Base-by-base conservation (phyloP, 2,888 invertebrate genomes). In the Apodemia zela region DNA sequence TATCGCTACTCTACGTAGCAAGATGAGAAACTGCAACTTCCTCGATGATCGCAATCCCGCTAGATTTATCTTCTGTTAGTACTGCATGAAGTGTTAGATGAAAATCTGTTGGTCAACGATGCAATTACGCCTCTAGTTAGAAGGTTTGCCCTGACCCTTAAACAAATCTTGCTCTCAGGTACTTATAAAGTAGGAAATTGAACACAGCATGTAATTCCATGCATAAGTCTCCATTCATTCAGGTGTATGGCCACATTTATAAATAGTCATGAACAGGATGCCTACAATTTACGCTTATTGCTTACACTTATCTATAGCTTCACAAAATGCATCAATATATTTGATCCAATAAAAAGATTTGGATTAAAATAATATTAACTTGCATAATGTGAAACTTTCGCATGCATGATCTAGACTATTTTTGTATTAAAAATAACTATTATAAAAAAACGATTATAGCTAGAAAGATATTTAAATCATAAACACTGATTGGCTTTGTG, bases 11-110 rank as follows among this genome's bases (percentile, higher is more conserved):
- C 33, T 25, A 62, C 29, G 45, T 58, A 33, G 58, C 33, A 54
- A 35, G 13, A 54, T 51, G 21, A 54, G 38, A 35, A 29, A 59
- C 61, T 71, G 71, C 76, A 74, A 75, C 76, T 69, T 78, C 84
- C 82, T 80, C 89, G 90, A 90, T 90, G 89, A 89, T 90, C 90
- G 90, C 90, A 90, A 82, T 89, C 90, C 89, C 90, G 89, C 88
- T 80, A 81, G 66, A 80, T 76, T 82, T 79, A 74, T 79, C 71
- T 71, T 72, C 73, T 85, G 85, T 82, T 82, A 73, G 79, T 77
- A 82, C 77, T 81, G 75, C 71, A 87, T 85, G 87, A 89, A 87
- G 87, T 72, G 72, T 76, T 77, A 76, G 80, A 79, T 75, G 59
- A 45, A 25, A 54, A 15, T 54, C 54, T 13, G 21, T 51, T 21